These are phyloP conservation scores for Auanema sp. DNA, from an alignment of 2,888 invertebrate species.

Conservation along the genomic window DNA sequence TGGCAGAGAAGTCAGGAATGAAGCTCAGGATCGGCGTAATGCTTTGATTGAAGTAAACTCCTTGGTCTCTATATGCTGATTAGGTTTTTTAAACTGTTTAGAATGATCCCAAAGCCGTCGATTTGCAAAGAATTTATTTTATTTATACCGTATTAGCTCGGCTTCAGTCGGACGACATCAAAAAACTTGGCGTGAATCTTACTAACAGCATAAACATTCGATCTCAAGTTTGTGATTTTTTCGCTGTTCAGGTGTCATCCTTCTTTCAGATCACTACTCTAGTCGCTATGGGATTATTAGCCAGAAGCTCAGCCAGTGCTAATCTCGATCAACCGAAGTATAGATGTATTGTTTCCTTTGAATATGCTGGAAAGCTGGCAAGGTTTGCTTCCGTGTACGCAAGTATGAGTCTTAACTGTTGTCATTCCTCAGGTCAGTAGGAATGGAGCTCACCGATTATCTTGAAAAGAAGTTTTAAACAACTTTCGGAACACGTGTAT, in stretches of 20 bases:
- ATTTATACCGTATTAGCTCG: constrained; percentile 7
- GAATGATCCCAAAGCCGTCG: constrained; percentile 15
- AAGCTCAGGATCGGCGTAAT: constrained; percentile 7
- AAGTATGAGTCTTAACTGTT: not conserved
- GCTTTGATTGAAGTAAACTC: constrained; percentile 13
- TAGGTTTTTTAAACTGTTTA: not conserved
- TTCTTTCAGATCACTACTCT: not conserved
- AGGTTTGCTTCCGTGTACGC: no score
- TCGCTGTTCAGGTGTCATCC: no score
- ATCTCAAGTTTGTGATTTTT: no score
- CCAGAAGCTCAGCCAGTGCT: not conserved
- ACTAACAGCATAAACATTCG: no score
- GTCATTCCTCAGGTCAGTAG: no score
- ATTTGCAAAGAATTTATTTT: constrained; percentile 16
- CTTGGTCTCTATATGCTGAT: not conserved
- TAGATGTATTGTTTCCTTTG: constrained; percentile 2
- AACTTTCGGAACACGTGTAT: no score
- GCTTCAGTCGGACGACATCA: no score
- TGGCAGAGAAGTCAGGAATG: constrained; percentile 14
- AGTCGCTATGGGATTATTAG: not conserved
- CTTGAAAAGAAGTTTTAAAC: no score
- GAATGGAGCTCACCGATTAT: no score
- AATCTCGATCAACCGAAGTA: constrained; percentile 4
- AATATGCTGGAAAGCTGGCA: no score
- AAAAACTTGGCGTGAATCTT: no score